Base-by-base conservation (phyloP, 2,797 vertebrate species). In the Manis javanica region DNA sequence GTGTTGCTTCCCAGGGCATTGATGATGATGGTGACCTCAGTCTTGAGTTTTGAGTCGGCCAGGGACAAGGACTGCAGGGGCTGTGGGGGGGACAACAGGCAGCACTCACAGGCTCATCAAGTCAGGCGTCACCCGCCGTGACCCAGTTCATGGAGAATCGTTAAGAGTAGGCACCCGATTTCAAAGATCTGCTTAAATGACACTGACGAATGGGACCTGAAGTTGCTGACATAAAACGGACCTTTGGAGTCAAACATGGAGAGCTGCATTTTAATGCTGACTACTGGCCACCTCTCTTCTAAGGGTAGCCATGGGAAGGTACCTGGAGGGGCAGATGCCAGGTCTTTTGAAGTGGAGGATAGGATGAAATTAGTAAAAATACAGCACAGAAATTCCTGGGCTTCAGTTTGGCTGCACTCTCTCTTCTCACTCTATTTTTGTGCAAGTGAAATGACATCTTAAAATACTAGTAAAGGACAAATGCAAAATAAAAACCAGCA, bases 1-100 rank as follows among this genome's bases (percentile, higher is more conserved):
- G 99, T 99, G 98, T 99, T 99, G 98, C 99, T 99, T 91, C 99
- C 99, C 92, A 99, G 98, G 29, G 99, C 99, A 46, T 99, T 99
- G 97, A 99, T 99, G 93, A 99, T 98, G 61, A 99, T 99, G 97
- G 99, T 99, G 94, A 99, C 98, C 90, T 99, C 99, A 0, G 98
- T 99, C 98, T 99, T 99, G 90, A 99, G 99, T 97, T 99, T 99
- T 77, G 99, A 99, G 98, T 99, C 99, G 10, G 99, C 99, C 96
- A 99, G 98, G 89, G 99, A 99, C 90, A 99, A 97, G 51, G 99
- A 99, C 96, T 99, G 99, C 96, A 99, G 99, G 92, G 99, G 99
- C 99, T 99, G 98, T 42, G 90, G 95, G 97, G 97, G 29, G 96
- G 0, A 97, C 31, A 97, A 74, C 29, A 93, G 1, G 16, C 1